Conservation (phyloP, 2,888 invertebrate genomes). For the Polymixis flavicincta region DNA sequence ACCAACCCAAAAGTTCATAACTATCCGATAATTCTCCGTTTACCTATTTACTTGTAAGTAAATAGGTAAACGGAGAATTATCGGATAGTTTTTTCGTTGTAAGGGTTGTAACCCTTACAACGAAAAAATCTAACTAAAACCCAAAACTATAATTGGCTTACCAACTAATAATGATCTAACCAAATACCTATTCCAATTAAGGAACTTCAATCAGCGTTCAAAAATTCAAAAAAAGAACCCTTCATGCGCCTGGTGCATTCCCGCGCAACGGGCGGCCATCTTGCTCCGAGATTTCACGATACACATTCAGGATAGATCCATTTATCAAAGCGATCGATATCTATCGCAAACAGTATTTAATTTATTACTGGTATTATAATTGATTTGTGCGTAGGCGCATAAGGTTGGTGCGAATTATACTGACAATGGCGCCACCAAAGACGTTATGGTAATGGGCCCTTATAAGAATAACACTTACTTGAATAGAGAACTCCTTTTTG, state of each 20-base stretch:
- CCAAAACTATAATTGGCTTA: neutral
- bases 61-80: neutral
- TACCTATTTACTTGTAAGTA: no score
- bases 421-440: conserved; percentile 86
- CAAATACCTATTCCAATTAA: conserved; percentile 55
- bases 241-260: conserved; percentile 72
- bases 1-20: neutral
- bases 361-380: conserved; percentile 86
- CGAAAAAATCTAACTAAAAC: neutral
- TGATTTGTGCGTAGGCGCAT: conserved; percentile 88
- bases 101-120: no score
- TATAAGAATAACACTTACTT: conserved; percentile 71
- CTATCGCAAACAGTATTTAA: conserved; percentile 88
- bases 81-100: no score
- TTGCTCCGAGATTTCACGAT: conserved; percentile 77
- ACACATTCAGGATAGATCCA: conserved; percentile 85
- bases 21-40: neutral
- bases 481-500: conserved; percentile 74
- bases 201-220: conserved; percentile 54
- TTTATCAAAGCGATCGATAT: conserved; percentile 89
- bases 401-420: conserved; percentile 81
- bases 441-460: conserved; percentile 78
- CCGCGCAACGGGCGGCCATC: conserved; percentile 87
- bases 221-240: conserved; percentile 68
- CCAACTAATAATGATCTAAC: conserved; percentile 1